phyloP scores from a whole-genome alignment of 2,797 vertebrate genomes.

The Brotogeris chrysoptera region DNA sequence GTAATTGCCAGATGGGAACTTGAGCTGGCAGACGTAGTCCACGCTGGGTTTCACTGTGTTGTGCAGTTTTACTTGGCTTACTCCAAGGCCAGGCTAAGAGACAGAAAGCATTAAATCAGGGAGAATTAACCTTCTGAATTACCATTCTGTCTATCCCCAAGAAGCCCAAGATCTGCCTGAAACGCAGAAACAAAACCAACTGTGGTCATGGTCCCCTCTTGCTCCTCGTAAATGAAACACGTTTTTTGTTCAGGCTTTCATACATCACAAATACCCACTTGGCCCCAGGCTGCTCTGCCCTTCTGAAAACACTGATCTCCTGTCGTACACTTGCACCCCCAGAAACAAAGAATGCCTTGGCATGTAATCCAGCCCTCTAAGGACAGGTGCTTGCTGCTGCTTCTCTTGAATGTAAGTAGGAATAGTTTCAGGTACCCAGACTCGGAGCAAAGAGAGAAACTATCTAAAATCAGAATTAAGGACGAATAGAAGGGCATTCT shows the following conservation, averaged over 20 bases:
- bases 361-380: fast-evolving
- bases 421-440: neutral
- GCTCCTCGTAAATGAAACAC: neutral
- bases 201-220: neutral
- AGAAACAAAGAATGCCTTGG: neutral
- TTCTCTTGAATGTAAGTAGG: neutral
- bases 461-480: neutral
- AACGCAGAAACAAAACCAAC: neutral
- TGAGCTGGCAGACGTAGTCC: constrained; percentile 88
- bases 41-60: constrained; percentile 90
- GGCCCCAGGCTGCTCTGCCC: neutral
- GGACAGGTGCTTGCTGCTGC: neutral
- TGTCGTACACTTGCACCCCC: neutral
- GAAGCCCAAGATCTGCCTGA: neutral
- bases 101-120: neutral
- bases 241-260: neutral
- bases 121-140: neutral
- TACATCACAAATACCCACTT: neutral
- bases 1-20: constrained; percentile 91
- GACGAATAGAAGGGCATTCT: neutral
- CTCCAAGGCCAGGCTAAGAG: constrained; percentile 73
- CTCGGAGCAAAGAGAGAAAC: neutral
- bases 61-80: constrained; percentile 78
- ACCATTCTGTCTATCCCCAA: neutral
- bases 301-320: neutral